These are phyloP conservation scores for Parthenolecanium corni DNA, from an alignment of 2,888 invertebrate genomes.

Conservation along the genomic window DNA sequence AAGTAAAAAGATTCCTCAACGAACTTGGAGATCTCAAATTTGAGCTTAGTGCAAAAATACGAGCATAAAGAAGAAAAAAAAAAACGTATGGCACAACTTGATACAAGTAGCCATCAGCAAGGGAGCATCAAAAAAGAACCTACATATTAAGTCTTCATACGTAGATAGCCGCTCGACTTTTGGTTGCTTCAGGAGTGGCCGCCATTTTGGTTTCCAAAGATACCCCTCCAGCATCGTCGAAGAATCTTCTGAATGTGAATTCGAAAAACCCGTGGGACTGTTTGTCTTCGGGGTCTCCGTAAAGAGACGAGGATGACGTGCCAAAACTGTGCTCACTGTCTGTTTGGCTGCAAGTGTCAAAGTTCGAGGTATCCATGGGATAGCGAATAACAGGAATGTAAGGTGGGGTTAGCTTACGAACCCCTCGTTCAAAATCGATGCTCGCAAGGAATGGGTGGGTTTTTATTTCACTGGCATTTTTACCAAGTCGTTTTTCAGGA, in stretches of 20 bases:
- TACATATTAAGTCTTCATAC: constrained; percentile 48
- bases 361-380: constrained; percentile 96
- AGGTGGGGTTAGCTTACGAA: constrained; percentile 78
- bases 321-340: constrained; percentile 70
- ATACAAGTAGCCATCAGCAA: too few relatives aligned
- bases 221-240: constrained; percentile 65
- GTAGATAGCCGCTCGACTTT: constrained; percentile 76
- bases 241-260: constrained; percentile 96
- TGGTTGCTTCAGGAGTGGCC: constrained; percentile 63
- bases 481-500: constrained; percentile 76
- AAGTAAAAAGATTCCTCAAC: too few relatives aligned
- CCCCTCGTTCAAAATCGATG: constrained; percentile 78
- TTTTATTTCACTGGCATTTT: constrained; percentile 86
- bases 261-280: constrained; percentile 95
- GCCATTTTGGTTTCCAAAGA: constrained; percentile 59
- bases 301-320: constrained; percentile 70
- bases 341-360: constrained; percentile 89
- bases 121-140: too few relatives aligned
- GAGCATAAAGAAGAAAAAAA: too few relatives aligned
- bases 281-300: constrained; percentile 65
- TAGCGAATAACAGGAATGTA: constrained; percentile 87
- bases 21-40: too few relatives aligned
- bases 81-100: too few relatives aligned
- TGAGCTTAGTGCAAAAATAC: too few relatives aligned
- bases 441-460: constrained; percentile 80